Evolutionary conservation across 2,113 vertebrate species (phyloP).

Genomic region (Loxodonta africana): DNA sequence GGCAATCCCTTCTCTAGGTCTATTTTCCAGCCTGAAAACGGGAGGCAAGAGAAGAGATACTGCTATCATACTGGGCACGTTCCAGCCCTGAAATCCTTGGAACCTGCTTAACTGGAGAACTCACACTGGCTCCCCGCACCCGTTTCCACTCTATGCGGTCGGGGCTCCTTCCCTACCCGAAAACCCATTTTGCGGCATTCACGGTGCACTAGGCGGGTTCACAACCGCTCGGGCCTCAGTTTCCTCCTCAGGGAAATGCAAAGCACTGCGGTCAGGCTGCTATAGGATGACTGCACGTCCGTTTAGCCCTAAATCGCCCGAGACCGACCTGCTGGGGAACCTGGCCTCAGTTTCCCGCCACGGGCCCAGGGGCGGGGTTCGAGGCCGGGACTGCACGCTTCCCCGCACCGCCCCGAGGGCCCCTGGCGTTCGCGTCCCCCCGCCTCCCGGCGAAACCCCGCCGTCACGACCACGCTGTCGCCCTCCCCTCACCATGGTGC

Average conservation of each 20-base stretch:
- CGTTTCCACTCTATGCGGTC: not conserved
- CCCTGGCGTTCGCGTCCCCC: not conserved
- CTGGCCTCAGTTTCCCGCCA: not conserved
- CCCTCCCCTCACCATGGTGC: slow-evolving; percentile 79
- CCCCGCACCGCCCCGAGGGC: not conserved
- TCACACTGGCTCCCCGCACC: not conserved
- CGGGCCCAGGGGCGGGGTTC: not conserved
- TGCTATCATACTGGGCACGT: not conserved
- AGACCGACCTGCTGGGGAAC: not conserved
- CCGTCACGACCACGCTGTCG: not conserved
- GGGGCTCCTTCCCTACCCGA: not conserved
- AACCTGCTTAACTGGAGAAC: not conserved
- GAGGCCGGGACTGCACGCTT: not conserved
- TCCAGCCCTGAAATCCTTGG: not conserved
- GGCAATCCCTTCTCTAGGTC: not conserved
- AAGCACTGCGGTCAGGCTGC: not conserved
- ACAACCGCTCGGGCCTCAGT: not conserved
- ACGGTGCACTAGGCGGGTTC: not conserved
- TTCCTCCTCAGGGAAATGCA: not conserved
- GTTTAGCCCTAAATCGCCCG: not conserved
- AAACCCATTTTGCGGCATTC: not conserved
- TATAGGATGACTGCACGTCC: not conserved
- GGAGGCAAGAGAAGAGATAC: not conserved
- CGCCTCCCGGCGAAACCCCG: not conserved
- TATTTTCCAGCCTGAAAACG: not conserved